Evolutionary conservation across 2,888 invertebrate species (phyloP).

Genomic region (Masnerella sp.): DNA sequence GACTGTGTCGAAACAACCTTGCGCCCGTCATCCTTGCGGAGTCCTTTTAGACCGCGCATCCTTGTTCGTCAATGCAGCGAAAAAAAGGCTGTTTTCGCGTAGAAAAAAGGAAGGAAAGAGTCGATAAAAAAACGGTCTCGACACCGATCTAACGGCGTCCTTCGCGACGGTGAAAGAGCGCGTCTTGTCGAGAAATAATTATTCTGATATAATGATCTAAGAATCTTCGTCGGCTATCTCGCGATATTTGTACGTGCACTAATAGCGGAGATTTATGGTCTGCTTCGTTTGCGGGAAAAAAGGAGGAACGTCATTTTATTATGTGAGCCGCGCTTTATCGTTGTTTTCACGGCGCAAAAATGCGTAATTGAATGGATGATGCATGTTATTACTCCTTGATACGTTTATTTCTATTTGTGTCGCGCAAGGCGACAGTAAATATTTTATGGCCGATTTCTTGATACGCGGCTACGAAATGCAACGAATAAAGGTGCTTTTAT

Average conservation of each 20-base stretch:
- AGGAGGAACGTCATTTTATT: constrained; percentile 50
- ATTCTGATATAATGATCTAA: constrained; percentile 58
- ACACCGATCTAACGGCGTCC: constrained; percentile 44
- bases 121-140: constrained; percentile 30
- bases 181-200: constrained; percentile 50
- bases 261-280: constrained; percentile 54
- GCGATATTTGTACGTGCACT: constrained; percentile 52
- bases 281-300: constrained; percentile 42
- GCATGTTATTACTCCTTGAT: constrained; percentile 58
- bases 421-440: constrained; percentile 59
- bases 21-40: constrained; percentile 50
- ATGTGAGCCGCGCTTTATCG: constrained; percentile 50
- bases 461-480: constrained; percentile 49
- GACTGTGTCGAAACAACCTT: constrained; percentile 43
- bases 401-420: constrained; percentile 59
- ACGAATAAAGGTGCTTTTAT: constrained; percentile 50
- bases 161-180: constrained; percentile 50
- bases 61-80: constrained; percentile 20
- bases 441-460: constrained; percentile 57
- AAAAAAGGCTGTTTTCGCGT: constrained; percentile 9
- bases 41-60: constrained; percentile 39
- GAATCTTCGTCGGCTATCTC: constrained; percentile 50
- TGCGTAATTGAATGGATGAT: constrained; percentile 55
- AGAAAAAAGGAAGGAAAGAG: constrained; percentile 32
- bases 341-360: constrained; percentile 48